Percentiles rank a stretch among this genome's conserved stretches.
These are phyloP conservation scores for Benthochromis sp. DNA, from an alignment of 2,113 vertebrate species.

Conservation along the genomic window DNA sequence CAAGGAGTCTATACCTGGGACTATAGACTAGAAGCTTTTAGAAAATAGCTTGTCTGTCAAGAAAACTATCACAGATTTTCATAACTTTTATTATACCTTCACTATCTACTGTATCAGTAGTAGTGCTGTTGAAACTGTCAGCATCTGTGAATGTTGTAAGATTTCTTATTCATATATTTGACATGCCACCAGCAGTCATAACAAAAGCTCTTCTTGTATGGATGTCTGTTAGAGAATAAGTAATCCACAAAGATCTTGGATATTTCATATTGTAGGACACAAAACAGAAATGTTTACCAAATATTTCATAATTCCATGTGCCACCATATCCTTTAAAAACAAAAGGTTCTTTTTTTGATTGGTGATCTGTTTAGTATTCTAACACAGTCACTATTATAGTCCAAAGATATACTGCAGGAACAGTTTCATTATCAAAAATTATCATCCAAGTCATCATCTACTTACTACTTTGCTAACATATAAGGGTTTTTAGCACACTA, in stretches of 20 bases:
- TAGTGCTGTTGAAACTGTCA: not conserved
- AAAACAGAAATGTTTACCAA: not conserved
- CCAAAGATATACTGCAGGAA: not conserved
- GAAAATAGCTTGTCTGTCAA: conserved; percentile 9
- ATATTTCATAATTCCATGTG: not conserved
- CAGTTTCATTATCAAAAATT: not conserved
- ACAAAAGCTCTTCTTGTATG: not conserved
- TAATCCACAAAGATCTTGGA: not conserved
- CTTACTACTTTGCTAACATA: conserved; percentile 4
- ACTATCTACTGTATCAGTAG: not conserved
- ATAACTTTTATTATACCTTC: not conserved
- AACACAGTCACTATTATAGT: not conserved
- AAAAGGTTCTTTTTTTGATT: not conserved
- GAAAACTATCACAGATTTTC: conserved; percentile 9
- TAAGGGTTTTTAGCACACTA: not conserved
- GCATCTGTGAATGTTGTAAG: not conserved
- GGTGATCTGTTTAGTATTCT: not conserved
- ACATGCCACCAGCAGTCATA: not conserved
- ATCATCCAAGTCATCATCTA: not conserved
- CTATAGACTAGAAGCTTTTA: not conserved
- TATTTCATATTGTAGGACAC: too few relatives aligned
- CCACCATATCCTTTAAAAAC: not conserved
- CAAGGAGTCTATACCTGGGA: not conserved
- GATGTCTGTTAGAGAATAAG: not conserved
- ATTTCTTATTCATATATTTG: not conserved